Evolutionary conservation across 2,113 vertebrate genomes (phyloP).

Genomic region (Hypocryptadius cinnamomeus): DNA sequence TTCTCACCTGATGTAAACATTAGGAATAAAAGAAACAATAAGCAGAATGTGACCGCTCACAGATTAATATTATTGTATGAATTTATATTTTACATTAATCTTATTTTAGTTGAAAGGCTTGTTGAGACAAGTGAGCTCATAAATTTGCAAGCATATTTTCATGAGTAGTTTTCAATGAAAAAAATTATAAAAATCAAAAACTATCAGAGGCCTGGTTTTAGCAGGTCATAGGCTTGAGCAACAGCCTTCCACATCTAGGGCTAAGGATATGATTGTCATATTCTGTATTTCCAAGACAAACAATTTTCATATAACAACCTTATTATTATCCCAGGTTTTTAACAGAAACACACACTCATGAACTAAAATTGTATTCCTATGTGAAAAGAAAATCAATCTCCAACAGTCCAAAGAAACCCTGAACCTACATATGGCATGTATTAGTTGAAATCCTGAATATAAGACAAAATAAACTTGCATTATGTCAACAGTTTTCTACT

Average conservation of each 20-base stretch:
- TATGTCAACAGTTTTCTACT: neutral
- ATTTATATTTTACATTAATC: neutral
- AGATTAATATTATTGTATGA: neutral
- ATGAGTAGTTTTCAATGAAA: neutral
- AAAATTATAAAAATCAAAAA: neutral
- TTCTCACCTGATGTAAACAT: neutral
- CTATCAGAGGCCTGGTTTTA: neutral
- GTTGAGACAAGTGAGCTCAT: neutral
- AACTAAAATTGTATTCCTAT: neutral
- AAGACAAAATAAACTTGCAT: neutral
- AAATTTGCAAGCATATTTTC: neutral
- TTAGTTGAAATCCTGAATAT: neutral
- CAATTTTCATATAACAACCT: neutral
- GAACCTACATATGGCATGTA: neutral
- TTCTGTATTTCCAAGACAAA: neutral
- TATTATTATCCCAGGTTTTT: neutral
- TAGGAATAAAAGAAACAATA: neutral
- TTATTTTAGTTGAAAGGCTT: neutral
- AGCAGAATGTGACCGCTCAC: neutral
- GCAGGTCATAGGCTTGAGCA: neutral
- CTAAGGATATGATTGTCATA: neutral
- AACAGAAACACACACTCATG: neutral
- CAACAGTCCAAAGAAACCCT: neutral
- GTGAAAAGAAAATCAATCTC: neutral
- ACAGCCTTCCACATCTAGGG: neutral